A percentile compares a stretch with the other conserved stretches of the same genome.
phyloP scores from a whole-genome alignment of 2,888 invertebrate species.

The Adelphocoris suturalis region DNA sequence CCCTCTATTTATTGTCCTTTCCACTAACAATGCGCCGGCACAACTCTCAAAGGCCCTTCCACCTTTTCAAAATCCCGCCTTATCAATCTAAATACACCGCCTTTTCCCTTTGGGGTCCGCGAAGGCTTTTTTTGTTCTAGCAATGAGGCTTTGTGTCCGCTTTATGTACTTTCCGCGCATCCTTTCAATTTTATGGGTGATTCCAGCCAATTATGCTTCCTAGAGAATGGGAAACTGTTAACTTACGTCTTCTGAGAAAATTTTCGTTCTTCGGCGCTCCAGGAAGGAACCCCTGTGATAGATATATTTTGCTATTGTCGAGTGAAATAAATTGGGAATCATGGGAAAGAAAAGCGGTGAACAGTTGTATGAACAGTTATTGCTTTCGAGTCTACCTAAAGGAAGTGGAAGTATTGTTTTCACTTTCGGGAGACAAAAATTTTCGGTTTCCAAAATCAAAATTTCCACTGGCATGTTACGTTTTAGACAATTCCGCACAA shows the following conservation, averaged over 20 bases:
- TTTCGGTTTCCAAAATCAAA: no score
- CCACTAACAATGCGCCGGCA: constrained; percentile 69
- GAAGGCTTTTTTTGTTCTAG: constrained; percentile 54
- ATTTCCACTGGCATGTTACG: no score
- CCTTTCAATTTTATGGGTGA: constrained; percentile 47
- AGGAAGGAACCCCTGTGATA: not conserved
- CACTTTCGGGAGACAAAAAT: no score
- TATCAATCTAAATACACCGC: constrained; percentile 67
- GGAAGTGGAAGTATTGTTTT: no score
- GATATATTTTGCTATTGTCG: no score
- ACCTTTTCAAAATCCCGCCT: constrained; percentile 64
- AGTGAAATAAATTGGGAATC: no score
- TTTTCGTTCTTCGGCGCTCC: not conserved
- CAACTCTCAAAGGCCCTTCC: constrained; percentile 58
- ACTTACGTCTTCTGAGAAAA: not conserved
- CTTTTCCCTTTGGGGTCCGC: not conserved
- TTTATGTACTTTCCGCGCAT: constrained; percentile 40
- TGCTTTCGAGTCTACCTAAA: no score
- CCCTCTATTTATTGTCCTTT: constrained; percentile 67
- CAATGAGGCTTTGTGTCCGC: constrained; percentile 61
- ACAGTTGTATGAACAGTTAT: no score
- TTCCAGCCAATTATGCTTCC: constrained; percentile 40
- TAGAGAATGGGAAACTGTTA: constrained; percentile 14
- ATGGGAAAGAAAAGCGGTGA: no score
- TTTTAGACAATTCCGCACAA: no score